A percentile compares a stretch with the other conserved stretches of the same genome.
Evolutionary conservation across 2,888 invertebrate species (phyloP).

Genomic region (Balanococcus diminutus): DNA sequence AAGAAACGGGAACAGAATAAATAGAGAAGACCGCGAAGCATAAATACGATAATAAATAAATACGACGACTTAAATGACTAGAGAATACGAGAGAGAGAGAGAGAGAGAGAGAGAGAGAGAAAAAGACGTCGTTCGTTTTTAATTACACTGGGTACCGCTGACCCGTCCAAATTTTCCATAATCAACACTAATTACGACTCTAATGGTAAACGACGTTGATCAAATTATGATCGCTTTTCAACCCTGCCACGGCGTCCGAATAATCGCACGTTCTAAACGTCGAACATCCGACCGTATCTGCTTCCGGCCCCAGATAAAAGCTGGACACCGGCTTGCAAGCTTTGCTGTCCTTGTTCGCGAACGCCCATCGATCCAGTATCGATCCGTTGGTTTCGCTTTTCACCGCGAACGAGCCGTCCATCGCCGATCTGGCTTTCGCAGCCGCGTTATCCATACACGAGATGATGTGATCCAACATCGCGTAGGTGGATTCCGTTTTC

Average conservation of each 20-base stretch:
- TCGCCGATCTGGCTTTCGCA: not conserved
- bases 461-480: slow-evolving; percentile 60
- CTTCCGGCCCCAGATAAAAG: slow-evolving; percentile 45
- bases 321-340: not conserved
- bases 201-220: slow-evolving; percentile 14
- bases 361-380: slow-evolving; percentile 57
- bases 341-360: slow-evolving; percentile 26
- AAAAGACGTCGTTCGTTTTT: too few relatives aligned
- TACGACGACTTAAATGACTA: slow-evolving; percentile 4
- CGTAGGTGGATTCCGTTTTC: slow-evolving; percentile 62
- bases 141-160: not conserved
- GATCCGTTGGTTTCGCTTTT: slow-evolving; percentile 57
- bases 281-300: slow-evolving; percentile 56
- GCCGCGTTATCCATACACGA: slow-evolving; percentile 57
- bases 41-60: not conserved
- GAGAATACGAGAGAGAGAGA: not conserved
- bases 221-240: not conserved
- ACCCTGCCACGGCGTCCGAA: not conserved
- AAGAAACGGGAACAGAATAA: not conserved
- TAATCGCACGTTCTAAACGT: slow-evolving; percentile 52
- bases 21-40: not conserved
- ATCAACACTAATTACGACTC: not conserved
- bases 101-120: not conserved
- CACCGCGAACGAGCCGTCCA: not conserved
- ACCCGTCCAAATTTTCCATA: not conserved